Evolutionary conservation across 2,888 invertebrate species (phyloP), one percentile per base, ranked within the genome.

Genomic region (Unio pictorum): DNA sequence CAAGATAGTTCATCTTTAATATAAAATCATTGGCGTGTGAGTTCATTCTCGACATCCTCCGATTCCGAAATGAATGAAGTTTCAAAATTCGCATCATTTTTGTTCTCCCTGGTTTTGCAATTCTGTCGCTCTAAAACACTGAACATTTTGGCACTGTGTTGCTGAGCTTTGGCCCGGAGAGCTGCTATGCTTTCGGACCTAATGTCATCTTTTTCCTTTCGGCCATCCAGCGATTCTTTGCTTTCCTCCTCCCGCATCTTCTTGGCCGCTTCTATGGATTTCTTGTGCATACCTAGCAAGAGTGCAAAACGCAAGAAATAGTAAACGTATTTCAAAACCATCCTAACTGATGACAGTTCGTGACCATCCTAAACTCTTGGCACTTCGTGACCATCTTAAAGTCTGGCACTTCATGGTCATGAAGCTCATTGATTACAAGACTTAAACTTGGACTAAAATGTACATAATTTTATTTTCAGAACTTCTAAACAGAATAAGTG

Each of bases 251-350:
- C 96, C 91, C 96, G 97, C 78, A 98, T 93, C 89, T 97, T 95
- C 85, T 96, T 96, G 79, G 98, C 97, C 68, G 99, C 98, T 92
- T 99, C 99, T 88, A 98, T 91, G 65, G 97, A 98, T 92, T 99
- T 99, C 87, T 98, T 95, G 92, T 99, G 99, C 99, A 99, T 99
- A 90, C 99, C 99, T 99, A 91, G 5, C 81, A 69, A 54, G 56
- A 61, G 23, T 64, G 54, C 30, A 26, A 56, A 65, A 28, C 4
- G 2, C 1, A n/a, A n/a, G 18, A 64, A 55, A 23, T 18, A 18
- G 60, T 59, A 26, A 17, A 59, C 23, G 4, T 59, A 4, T 5
- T 30, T 20, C 17, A 60, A 20, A 23, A 28, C 26, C 45, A 45
- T 8, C 34, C 34, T 45, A 45, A 45, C 34, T 8, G 7, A 1